Evolutionary conservation across 2,797 vertebrate species (phyloP).

Genomic region (Gallinago stenura): DNA sequence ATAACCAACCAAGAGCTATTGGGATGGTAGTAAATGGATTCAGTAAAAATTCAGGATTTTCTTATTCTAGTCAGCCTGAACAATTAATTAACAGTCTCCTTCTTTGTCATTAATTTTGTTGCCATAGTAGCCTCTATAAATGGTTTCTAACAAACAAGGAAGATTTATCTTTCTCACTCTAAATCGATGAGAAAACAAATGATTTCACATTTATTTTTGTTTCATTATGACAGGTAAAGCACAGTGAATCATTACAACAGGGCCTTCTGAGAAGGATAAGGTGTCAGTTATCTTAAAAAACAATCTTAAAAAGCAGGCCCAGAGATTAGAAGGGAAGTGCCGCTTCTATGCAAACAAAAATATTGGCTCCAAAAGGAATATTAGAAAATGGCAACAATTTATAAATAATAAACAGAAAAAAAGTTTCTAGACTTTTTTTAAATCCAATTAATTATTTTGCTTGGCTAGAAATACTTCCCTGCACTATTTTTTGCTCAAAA

Average conservation of each 20-base stretch:
- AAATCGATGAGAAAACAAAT: constrained; percentile 10
- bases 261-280: constrained; percentile 6
- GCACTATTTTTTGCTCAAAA: background rate
- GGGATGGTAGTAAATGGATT: background rate
- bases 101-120: constrained; percentile 51
- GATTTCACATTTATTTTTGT: constrained; percentile 41
- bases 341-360: constrained; percentile 17
- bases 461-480: background rate
- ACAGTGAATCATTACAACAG: constrained; percentile 26
- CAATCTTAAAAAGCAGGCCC: constrained; percentile 18
- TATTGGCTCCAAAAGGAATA: background rate
- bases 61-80: background rate
- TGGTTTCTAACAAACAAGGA: constrained; percentile 43
- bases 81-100: constrained; percentile 60
- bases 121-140: constrained; percentile 32
- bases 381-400: background rate
- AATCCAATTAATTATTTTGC: background rate
- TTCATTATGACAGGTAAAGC: constrained; percentile 45
- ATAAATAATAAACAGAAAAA: background rate
- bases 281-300: constrained; percentile 26
- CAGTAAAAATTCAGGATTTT: background rate
- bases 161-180: constrained; percentile 25
- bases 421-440: background rate
- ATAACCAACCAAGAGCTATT: background rate
- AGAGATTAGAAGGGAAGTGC: constrained; percentile 2